Percentiles rank a stretch among this genome's conserved stretches.
Conservation (phyloP, 2,797 vertebrate species). For the Rhabdophis nuchalis region DNA sequence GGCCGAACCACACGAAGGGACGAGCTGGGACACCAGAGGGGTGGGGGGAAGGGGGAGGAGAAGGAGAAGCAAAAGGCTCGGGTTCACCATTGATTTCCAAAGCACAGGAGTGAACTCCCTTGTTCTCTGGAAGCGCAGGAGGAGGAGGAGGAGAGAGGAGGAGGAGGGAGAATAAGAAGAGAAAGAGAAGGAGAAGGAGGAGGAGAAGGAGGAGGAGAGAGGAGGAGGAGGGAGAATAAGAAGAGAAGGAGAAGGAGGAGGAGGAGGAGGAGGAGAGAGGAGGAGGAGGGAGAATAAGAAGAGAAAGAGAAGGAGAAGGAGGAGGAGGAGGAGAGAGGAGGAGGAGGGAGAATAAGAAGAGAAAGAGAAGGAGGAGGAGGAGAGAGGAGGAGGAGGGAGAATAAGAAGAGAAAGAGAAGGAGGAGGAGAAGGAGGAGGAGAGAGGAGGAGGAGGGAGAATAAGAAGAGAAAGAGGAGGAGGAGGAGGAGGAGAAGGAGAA, state of each 20-base stretch:
- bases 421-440: too few relatives aligned
- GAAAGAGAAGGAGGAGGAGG: background rate
- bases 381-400: too few relatives aligned
- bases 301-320: too few relatives aligned
- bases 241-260: too few relatives aligned
- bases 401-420: background rate
- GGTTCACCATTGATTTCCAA: background rate
- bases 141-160: background rate
- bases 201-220: too few relatives aligned
- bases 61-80: background rate
- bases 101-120: background rate
- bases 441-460: background rate
- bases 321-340: too few relatives aligned
- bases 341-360: background rate
- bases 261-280: too few relatives aligned
- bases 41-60: background rate
- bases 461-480: background rate
- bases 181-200: too few relatives aligned
- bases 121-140: background rate
- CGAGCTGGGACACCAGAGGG: too few relatives aligned
- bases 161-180: too few relatives aligned
- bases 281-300: too few relatives aligned
- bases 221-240: too few relatives aligned
- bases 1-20: constrained; percentile 30
- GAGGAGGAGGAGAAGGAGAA: background rate